Percentiles rank a stretch among this genome's conserved stretches.
Conservation (phyloP, 1,140 invertebrate genomes). For the Trichogramma pretiosum region DNA sequence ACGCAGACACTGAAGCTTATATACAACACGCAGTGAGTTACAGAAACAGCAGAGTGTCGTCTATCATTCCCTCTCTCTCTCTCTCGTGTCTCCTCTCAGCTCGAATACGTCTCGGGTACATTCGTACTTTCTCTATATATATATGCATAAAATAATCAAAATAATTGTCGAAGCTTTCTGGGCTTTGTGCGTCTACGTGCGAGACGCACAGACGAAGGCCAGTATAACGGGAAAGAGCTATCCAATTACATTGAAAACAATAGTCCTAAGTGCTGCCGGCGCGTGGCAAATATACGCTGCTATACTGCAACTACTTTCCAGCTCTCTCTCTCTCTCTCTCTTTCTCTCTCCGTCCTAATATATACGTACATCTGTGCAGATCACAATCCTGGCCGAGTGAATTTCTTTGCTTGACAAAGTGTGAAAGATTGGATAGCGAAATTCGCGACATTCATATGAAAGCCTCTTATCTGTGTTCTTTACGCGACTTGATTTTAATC, state of each 20-base stretch:
- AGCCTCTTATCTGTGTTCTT: too few species aligned
- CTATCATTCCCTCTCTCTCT: constrained; percentile 17
- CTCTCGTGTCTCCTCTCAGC: background rate
- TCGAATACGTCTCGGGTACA: background rate
- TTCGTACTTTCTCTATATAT: constrained; percentile 17
- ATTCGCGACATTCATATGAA: too few species aligned
- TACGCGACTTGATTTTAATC: too few species aligned
- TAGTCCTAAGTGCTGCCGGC: constrained; percentile 46
- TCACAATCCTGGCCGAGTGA: too few species aligned
- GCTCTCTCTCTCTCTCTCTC: constrained; percentile 9
- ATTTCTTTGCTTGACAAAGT: too few species aligned
- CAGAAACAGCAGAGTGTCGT: constrained; percentile 31
- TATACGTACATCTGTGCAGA: too few species aligned
- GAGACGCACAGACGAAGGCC: constrained; percentile 19
- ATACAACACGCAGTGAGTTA: too few species aligned
- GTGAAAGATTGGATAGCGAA: too few species aligned
- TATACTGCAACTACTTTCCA: constrained; percentile 17
- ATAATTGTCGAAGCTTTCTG: constrained; percentile 45
- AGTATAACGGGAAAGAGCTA: constrained; percentile 38
- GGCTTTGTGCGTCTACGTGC: constrained; percentile 26
- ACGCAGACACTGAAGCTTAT: too few species aligned
- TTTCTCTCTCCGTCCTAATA: constrained; percentile 13
- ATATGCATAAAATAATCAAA: constrained; percentile 47
- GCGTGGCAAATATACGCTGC: constrained; percentile 25
- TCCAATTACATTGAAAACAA: constrained; percentile 52